phyloP scores from a whole-genome alignment of 2,888 invertebrate species.

The Orchesella flavescens region DNA sequence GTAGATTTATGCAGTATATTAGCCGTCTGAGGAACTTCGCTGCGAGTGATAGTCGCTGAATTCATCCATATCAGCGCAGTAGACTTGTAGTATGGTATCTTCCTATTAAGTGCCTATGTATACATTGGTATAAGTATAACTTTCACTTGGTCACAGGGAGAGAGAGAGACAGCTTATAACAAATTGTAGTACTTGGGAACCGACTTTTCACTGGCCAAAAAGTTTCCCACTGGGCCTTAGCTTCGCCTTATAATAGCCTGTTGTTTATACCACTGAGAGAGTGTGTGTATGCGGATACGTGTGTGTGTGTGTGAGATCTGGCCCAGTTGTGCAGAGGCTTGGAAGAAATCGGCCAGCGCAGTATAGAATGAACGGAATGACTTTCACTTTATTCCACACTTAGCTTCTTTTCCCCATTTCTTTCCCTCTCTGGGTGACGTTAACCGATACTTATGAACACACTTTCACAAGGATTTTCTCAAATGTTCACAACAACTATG shows the following conservation, averaged over 20 bases:
- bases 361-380: conserved; percentile 9
- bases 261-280: conserved; percentile 17
- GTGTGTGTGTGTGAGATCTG: conserved; percentile 24
- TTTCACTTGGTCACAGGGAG: conserved; percentile 7
- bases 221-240: conserved; percentile 58
- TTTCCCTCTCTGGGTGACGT: conserved; percentile 39
- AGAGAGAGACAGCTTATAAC: conserved; percentile 18
- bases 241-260: conserved; percentile 3
- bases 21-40: conserved; percentile 25
- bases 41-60: conserved; percentile 1
- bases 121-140: not conserved
- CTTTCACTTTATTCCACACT: conserved; percentile 38
- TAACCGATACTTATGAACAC: conserved; percentile 58
- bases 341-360: conserved; percentile 54
- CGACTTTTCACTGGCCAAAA: conserved; percentile 51
- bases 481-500: conserved; percentile 17
- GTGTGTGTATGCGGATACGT: not conserved
- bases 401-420: conserved; percentile 3
- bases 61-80: not conserved
- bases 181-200: conserved; percentile 27
- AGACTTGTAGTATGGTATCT: not conserved
- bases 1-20: conserved; percentile 44
- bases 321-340: conserved; percentile 57
- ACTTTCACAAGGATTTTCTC: conserved; percentile 33
- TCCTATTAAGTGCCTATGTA: not conserved